phyloP scores from a whole-genome alignment of 2,888 invertebrate genomes.

The Drosophila kanekoi region DNA sequence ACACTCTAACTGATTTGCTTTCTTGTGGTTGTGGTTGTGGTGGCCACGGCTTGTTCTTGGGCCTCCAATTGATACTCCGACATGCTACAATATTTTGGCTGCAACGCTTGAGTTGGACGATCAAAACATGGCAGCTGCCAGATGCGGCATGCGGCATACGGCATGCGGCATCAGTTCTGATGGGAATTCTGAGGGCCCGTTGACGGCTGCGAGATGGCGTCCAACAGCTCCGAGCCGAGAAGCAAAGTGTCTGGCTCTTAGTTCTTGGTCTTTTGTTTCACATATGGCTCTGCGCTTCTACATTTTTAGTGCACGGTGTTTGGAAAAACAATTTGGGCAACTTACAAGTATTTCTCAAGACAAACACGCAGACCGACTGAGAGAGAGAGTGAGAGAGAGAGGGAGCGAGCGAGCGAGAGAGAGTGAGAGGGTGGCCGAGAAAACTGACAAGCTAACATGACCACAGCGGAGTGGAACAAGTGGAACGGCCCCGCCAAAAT shows the following conservation, averaged over 20 bases:
- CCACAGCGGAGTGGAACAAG: conserved; percentile 58
- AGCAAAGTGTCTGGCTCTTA: conserved; percentile 22
- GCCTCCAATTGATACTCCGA: conserved; percentile 28
- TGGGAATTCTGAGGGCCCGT: conserved; percentile 30
- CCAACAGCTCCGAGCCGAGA: conserved; percentile 8
- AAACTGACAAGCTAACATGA: conserved; percentile 24
- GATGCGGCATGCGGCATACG: conserved; percentile 5
- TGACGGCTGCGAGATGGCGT: conserved; percentile 11
- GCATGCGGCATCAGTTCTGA: conserved; percentile 24
- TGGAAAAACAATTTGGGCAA: conserved; percentile 58
- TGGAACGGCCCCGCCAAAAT: conserved; percentile 64
- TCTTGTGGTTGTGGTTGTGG: conserved; percentile 29
- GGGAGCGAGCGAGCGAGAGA: neutral
- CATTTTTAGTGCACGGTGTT: conserved; percentile 36
- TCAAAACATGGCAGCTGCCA: conserved; percentile 48
- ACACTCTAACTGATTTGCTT: conserved; percentile 67
- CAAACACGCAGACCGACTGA: neutral
- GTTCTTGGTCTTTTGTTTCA: conserved; percentile 42
- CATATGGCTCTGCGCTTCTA: conserved; percentile 51
- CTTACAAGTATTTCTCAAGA: conserved; percentile 31
- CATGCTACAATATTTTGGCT: conserved; percentile 16
- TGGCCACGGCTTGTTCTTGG: conserved; percentile 17
- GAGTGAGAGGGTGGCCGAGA: conserved; percentile 9
- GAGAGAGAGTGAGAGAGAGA: neutral
- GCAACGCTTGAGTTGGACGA: conserved; percentile 29